These are phyloP conservation scores for Tanytarsus gracilentus DNA, from an alignment of 2,888 invertebrate species.

Conservation along the genomic window DNA sequence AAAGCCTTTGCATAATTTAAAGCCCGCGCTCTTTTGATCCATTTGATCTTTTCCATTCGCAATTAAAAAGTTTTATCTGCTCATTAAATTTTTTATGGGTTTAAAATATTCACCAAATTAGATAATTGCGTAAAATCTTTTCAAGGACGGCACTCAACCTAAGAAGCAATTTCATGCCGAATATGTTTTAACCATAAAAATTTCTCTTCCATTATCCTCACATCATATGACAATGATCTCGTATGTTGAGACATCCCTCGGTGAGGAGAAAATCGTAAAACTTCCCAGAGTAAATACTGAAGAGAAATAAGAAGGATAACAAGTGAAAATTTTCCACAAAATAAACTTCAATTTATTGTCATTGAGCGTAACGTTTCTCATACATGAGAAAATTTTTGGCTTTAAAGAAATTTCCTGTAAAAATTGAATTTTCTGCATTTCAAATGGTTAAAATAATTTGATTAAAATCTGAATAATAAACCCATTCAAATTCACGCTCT, in stretches of 20 bases:
- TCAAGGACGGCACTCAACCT: not conserved
- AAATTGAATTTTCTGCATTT: not conserved
- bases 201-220: too few species aligned
- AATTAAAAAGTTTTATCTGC: constrained; percentile 12
- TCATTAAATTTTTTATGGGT: too few species aligned
- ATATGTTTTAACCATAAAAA: too few species aligned
- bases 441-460: constrained; percentile 1
- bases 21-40: not conserved
- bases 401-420: constrained; percentile 10
- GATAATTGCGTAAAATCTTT: too few species aligned
- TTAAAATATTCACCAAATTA: too few species aligned
- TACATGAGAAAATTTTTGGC: not conserved
- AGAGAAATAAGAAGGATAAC: constrained; percentile 14
- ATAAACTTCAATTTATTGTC: constrained; percentile 28
- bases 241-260: too few species aligned
- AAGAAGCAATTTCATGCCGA: not conserved
- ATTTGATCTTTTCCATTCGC: not conserved
- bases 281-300: not conserved
- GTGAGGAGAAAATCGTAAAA: constrained; percentile 9
- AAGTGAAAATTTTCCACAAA: constrained; percentile 27
- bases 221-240: too few species aligned
- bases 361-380: not conserved
- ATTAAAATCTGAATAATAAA: constrained; percentile 8
- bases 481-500: not conserved
- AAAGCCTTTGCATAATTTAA: too few species aligned